These are phyloP conservation scores for Chymomyza costata DNA, from an alignment of 1,140 invertebrate genomes.

Conservation along the genomic window DNA sequence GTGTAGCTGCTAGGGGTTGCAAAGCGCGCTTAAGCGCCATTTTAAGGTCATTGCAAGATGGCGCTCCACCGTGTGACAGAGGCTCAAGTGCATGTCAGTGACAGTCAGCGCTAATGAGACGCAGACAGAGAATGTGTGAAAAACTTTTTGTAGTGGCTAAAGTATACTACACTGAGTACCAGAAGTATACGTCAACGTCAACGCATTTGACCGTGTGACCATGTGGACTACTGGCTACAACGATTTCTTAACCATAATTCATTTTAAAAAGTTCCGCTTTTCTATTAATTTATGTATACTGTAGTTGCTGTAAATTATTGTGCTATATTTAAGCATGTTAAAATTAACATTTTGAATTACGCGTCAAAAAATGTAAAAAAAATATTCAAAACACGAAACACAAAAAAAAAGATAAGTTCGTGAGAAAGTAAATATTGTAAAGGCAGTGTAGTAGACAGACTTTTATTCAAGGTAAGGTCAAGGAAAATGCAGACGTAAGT, in stretches of 20 bases:
- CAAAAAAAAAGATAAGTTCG: slow-evolving; percentile 10
- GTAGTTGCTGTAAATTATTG: too few relatives aligned
- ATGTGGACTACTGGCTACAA: too few relatives aligned
- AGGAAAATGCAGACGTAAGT: slow-evolving; percentile 49
- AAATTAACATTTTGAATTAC: slow-evolving; percentile 55
- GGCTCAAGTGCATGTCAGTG: slow-evolving; percentile 26
- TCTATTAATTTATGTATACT: slow-evolving; percentile 15
- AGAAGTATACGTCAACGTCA: slow-evolving; percentile 35
- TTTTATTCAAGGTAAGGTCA: slow-evolving; percentile 58
- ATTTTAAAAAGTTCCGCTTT: slow-evolving; percentile 68
- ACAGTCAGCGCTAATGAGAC: slow-evolving; percentile 12
- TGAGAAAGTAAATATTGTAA: slow-evolving; percentile 40
- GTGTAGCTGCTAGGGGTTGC: too few relatives aligned
- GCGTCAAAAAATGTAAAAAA: slow-evolving; percentile 27
- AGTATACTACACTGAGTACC: slow-evolving; percentile 11
- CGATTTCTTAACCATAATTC: slow-evolving; percentile 53
- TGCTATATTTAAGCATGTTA: too few relatives aligned
- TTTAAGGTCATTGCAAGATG: slow-evolving; percentile 5
- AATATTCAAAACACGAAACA: slow-evolving; percentile 9
- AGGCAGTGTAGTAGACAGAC: slow-evolving; percentile 21
- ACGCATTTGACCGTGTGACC: too few relatives aligned
- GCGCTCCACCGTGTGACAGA: slow-evolving; percentile 13
- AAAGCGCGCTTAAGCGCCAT: slow-evolving; percentile 26
- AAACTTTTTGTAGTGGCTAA: slow-evolving; percentile 1
- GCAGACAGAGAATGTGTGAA: slow-evolving; percentile 6